A percentile compares a stretch with the other conserved stretches of the same genome.
These are phyloP conservation scores for Phrynosoma platyrhinos DNA, from an alignment of 2,113 vertebrate species.

Conservation along the genomic window DNA sequence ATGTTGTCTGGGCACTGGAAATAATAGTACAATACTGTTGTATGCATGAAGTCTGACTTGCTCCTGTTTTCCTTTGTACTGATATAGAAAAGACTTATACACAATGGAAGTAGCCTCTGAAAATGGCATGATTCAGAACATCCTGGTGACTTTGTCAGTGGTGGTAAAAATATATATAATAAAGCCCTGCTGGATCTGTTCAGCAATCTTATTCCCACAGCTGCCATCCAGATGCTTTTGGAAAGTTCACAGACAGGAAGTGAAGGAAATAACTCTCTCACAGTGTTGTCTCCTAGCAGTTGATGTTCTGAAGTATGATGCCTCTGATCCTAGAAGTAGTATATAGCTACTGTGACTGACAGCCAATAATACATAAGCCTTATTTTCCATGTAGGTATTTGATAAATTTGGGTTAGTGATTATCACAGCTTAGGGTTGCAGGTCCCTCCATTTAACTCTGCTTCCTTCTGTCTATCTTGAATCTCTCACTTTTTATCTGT, in stretches of 20 bases:
- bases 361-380: not conserved
- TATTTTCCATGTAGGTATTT: not conserved
- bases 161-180: not conserved
- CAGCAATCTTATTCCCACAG: not conserved
- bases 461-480: not conserved
- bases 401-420: too few relatives aligned
- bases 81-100: not conserved
- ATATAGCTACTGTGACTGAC: not conserved
- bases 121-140: not conserved
- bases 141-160: not conserved
- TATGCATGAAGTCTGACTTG: not conserved
- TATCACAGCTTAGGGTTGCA: not conserved
- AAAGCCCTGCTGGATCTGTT: not conserved
- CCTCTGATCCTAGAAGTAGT: not conserved
- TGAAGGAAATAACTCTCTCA: not conserved
- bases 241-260: not conserved
- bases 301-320: not conserved
- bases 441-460: not conserved
- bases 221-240: not conserved
- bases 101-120: not conserved
- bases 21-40: not conserved
- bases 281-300: not conserved
- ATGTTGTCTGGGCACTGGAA: not conserved
- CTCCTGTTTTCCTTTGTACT: not conserved
- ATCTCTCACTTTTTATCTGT: not conserved